A percentile compares a stretch with the other conserved stretches of the same genome.
Evolutionary conservation across 2,888 invertebrate species (phyloP).

Genomic region (Drosophila affinis): DNA sequence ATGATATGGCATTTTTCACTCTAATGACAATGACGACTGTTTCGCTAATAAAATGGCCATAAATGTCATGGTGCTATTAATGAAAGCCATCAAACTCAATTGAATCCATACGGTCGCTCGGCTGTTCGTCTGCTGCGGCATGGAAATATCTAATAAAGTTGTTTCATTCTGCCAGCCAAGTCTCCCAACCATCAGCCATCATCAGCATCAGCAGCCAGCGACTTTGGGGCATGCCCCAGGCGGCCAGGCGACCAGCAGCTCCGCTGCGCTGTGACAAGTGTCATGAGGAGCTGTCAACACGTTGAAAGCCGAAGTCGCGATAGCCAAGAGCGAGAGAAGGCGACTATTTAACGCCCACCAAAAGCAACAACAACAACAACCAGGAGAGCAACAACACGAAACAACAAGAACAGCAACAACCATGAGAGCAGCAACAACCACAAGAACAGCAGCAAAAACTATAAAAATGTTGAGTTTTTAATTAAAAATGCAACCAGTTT

Average conservation of each 20-base stretch:
- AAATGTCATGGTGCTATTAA: slow-evolving; percentile 60
- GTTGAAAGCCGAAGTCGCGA: slow-evolving; percentile 25
- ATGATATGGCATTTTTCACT: slow-evolving; percentile 52
- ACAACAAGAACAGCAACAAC: neutral
- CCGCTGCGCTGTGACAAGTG: slow-evolving; percentile 72
- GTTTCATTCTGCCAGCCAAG: slow-evolving; percentile 52
- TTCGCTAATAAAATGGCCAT: slow-evolving; percentile 49
- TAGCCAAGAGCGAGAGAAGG: neutral
- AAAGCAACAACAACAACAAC: slow-evolving; percentile 6
- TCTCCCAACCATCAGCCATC: slow-evolving; percentile 1
- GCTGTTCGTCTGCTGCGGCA: neutral
- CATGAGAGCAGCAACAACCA: too few species aligned
- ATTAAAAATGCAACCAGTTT: slow-evolving; percentile 59
- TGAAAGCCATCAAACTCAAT: slow-evolving; percentile 62
- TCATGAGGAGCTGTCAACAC: slow-evolving; percentile 69
- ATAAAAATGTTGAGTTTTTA: slow-evolving; percentile 41
- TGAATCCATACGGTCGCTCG: slow-evolving; percentile 39
- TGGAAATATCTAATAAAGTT: slow-evolving; percentile 61
- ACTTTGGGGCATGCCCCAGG: slow-evolving; percentile 12
- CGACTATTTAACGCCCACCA: slow-evolving; percentile 52
- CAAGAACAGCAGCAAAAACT: too few species aligned
- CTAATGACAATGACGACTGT: slow-evolving; percentile 57
- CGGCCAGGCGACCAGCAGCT: slow-evolving; percentile 9
- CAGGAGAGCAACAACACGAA: neutral
- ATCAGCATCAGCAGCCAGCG: slow-evolving; percentile 3